phyloP scores from a whole-genome alignment of 2,888 invertebrate species.

The Morpho helenor region DNA sequence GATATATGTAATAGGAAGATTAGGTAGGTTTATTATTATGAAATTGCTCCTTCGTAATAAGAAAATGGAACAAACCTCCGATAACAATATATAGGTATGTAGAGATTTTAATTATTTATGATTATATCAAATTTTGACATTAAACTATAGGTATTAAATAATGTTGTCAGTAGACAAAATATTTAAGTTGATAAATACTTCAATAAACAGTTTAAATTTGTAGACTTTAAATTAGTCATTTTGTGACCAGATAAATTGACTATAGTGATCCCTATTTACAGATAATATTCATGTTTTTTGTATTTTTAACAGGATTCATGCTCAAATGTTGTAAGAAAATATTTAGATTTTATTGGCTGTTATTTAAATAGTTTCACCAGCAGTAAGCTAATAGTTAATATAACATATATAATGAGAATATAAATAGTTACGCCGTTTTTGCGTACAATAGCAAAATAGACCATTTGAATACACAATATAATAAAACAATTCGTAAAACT shows the following conservation, averaged over 20 bases:
- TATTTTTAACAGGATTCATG: background rate
- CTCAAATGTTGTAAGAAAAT: conserved; percentile 19
- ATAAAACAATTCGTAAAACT: conserved; percentile 27
- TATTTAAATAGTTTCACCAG: conserved; percentile 8
- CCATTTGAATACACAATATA: conserved; percentile 24
- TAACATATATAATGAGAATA: background rate
- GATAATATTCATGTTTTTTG: conserved; percentile 4
- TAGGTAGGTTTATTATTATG: background rate
- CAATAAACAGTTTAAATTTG: conserved; percentile 5
- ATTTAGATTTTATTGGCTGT: conserved; percentile 19
- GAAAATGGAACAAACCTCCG: background rate
- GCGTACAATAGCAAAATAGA: conserved; percentile 17
- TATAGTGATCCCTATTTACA: conserved; percentile 24
- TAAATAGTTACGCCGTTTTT: background rate
- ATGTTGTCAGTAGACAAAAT: background rate
- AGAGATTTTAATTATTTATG: too few relatives aligned
- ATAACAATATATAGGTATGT: too few relatives aligned
- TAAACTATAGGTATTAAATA: too few relatives aligned
- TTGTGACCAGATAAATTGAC: conserved; percentile 27
- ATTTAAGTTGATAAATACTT: background rate
- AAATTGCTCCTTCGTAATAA: conserved; percentile 1
- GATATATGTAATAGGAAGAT: conserved; percentile 4
- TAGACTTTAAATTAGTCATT: conserved; percentile 7
- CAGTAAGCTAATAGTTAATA: too few relatives aligned
- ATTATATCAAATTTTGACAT: too few relatives aligned